Percentiles rank a stretch among this genome's conserved stretches.
phyloP scores from a whole-genome alignment of 1,140 invertebrate genomes.

The Scaptomyza montana region DNA sequence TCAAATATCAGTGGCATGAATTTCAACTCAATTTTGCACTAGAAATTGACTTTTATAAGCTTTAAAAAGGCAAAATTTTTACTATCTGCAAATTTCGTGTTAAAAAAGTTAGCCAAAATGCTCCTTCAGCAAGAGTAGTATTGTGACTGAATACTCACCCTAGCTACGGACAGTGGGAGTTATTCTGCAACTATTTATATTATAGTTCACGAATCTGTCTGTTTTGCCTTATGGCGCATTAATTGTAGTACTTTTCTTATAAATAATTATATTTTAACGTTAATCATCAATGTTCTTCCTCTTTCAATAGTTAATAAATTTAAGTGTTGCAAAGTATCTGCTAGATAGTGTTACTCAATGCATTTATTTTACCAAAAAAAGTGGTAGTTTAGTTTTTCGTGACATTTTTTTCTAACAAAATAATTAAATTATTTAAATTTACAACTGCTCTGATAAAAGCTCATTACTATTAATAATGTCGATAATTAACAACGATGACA shows the following conservation, averaged over 20 bases:
- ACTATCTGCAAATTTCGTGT: background rate
- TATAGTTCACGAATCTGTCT: too few relatives aligned
- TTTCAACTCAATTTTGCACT: background rate
- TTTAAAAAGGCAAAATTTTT: background rate
- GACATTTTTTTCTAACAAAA: conserved; percentile 36
- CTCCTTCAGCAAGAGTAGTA: background rate
- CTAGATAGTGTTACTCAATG: conserved; percentile 30
- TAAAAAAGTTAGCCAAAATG: background rate
- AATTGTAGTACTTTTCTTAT: background rate
- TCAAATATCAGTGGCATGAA: background rate
- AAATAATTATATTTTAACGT: conserved; percentile 2
- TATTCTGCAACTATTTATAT: background rate
- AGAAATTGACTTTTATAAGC: background rate
- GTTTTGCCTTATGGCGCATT: too few relatives aligned
- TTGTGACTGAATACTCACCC: background rate
- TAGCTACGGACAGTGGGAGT: background rate
- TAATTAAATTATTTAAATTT: conserved; percentile 21
- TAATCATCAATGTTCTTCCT: conserved; percentile 16
- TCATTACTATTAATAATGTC: conserved; percentile 51
- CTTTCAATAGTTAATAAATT: conserved; percentile 10
- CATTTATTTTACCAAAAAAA: conserved; percentile 26
- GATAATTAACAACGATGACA: conserved; percentile 88
- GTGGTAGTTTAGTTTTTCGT: conserved; percentile 66
- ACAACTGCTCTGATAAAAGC: background rate
- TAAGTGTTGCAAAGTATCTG: conserved; percentile 31